These are phyloP conservation scores for Hemiscyllium ocellatum DNA, from an alignment of 2,113 vertebrate species.

Conservation along the genomic window DNA sequence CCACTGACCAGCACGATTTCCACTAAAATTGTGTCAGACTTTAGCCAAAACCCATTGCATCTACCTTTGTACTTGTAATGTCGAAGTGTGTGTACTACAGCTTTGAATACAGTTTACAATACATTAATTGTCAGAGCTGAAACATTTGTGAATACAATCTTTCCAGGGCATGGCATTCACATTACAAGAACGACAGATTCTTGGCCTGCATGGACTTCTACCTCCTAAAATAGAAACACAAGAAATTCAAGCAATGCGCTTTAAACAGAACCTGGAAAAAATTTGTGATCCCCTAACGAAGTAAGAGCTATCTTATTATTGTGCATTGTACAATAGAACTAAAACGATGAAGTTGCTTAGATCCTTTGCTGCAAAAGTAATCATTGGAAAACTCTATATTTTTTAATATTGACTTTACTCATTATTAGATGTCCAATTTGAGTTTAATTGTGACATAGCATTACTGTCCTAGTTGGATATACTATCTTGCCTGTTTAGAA, in stretches of 20 bases:
- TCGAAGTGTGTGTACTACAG: neutral
- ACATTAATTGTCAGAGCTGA: neutral
- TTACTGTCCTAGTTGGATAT: neutral
- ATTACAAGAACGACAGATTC: constrained; percentile 77
- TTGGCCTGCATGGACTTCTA: constrained; percentile 86
- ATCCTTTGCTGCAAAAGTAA: neutral
- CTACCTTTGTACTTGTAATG: no score
- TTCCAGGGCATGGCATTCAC: constrained; percentile 94
- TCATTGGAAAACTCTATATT: neutral
- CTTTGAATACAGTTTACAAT: neutral
- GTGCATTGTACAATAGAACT: neutral
- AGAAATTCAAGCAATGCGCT: constrained; percentile 85
- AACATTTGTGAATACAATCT: constrained; percentile 15
- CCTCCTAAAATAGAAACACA: constrained; percentile 95
- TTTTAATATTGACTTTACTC: neutral
- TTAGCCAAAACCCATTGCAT: neutral
- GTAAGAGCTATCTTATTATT: constrained; percentile 54
- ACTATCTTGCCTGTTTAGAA: neutral
- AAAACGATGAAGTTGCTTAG: neutral
- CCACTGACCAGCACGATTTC: neutral
- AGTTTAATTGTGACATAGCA: neutral
- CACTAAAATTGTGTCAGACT: neutral
- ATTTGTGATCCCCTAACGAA: constrained; percentile 82
- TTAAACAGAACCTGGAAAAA: constrained; percentile 84
- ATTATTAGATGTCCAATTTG: neutral